These are phyloP conservation scores for Lutjanus campechanus DNA, from an alignment of 2,797 vertebrate genomes.

Conservation along the genomic window DNA sequence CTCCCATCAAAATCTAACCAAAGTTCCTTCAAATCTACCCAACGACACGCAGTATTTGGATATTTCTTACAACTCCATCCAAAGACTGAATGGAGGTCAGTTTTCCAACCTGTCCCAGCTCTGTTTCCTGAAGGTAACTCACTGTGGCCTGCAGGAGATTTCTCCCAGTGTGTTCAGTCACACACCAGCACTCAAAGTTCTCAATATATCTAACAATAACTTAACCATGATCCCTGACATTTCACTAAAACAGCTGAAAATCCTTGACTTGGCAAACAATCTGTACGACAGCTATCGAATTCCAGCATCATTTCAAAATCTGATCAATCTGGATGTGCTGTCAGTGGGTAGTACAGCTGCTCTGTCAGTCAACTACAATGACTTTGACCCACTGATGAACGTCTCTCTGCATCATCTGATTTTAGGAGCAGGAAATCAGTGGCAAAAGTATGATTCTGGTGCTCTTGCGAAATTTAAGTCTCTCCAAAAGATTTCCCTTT, in stretches of 20 bases:
- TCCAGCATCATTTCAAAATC: conserved; percentile 62
- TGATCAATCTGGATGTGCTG: conserved; percentile 57
- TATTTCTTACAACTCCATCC: conserved; percentile 75
- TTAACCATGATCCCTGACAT: conserved; percentile 70
- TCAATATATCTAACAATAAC: conserved; percentile 76
- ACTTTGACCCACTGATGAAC: conserved; percentile 70
- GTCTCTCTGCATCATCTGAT: conserved; percentile 60
- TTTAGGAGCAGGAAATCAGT: conserved; percentile 57
- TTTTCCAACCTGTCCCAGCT: conserved; percentile 62
- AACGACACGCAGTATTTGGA: conserved; percentile 69
- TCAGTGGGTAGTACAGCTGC: conserved; percentile 66
- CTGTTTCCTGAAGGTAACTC: conserved; percentile 73
- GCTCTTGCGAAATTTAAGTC: conserved; percentile 69
- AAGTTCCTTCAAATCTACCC: conserved; percentile 64
- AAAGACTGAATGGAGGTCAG: conserved; percentile 34
- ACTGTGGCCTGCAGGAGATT: conserved; percentile 71
- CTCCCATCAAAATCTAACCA: conserved; percentile 60
- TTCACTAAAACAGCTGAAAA: conserved; percentile 54
- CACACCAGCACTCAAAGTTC: conserved; percentile 66
- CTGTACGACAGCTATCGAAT: conserved; percentile 66
- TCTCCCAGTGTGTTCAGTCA: conserved; percentile 61
- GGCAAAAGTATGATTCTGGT: conserved; percentile 70
- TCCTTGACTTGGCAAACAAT: conserved; percentile 76
- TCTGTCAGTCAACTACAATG: conserved; percentile 48
- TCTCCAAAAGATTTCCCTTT: conserved; percentile 69